These are phyloP conservation scores for Phycodurus eques DNA, from an alignment of 2,113 vertebrate genomes.

Conservation along the genomic window DNA sequence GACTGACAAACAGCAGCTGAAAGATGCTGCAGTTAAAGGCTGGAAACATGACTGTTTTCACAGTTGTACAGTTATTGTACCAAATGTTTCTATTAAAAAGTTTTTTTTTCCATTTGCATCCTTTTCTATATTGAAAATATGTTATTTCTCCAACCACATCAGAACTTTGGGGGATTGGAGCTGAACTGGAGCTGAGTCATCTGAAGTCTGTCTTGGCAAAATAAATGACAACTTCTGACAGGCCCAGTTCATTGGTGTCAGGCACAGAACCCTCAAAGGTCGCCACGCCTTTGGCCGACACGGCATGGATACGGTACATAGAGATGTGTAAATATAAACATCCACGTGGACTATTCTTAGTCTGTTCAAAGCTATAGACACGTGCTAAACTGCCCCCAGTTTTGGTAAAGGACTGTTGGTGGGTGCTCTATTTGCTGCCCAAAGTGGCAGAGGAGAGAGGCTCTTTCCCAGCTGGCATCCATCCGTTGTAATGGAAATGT, in stretches of 20 bases:
- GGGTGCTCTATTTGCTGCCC: conserved; percentile 13
- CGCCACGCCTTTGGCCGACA: conserved; percentile 42
- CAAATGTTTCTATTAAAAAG: not conserved
- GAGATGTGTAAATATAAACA: conserved; percentile 46
- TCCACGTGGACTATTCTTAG: conserved; percentile 50
- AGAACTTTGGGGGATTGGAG: conserved; percentile 26
- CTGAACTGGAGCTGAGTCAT: conserved; percentile 31
- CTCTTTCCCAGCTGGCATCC: conserved; percentile 63
- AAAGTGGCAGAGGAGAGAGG: conserved; percentile 40
- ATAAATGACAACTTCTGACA: conserved; percentile 23
- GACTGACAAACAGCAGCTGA: no score
- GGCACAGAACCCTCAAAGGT: conserved; percentile 21
- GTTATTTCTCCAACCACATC: conserved; percentile 3
- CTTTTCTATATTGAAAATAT: not conserved
- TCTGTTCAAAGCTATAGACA: conserved; percentile 34
- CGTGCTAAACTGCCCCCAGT: conserved; percentile 23
- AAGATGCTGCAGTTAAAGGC: no score
- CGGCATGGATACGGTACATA: conserved; percentile 16
- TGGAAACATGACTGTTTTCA: not conserved
- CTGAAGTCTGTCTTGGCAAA: conserved; percentile 27
- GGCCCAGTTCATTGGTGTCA: conserved; percentile 26
- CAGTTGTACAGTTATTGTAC: not conserved
- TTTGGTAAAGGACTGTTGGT: conserved; percentile 10
- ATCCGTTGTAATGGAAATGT: conserved; percentile 40
- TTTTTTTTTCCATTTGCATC: not conserved